Evolutionary conservation across 2,113 vertebrate species (phyloP).

Genomic region (Rutilus rutilus): DNA sequence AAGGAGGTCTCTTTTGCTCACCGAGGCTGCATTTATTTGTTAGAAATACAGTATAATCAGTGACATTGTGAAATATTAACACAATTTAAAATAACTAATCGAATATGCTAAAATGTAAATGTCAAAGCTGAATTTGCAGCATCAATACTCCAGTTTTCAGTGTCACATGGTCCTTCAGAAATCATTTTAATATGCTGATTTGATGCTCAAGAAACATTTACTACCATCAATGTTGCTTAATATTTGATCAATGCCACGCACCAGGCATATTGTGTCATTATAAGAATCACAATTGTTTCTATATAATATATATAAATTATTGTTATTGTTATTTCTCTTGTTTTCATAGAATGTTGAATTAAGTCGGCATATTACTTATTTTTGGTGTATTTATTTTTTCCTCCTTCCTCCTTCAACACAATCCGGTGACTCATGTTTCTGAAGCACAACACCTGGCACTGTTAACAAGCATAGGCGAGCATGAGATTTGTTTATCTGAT

Average conservation of each 20-base stretch:
- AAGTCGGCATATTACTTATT: background rate
- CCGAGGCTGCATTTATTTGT: background rate
- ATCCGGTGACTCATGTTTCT: background rate
- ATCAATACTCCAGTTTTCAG: background rate
- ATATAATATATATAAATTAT: too few relatives aligned
- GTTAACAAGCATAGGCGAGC: background rate
- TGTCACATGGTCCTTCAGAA: background rate
- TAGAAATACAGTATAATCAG: background rate
- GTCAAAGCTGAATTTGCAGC: background rate
- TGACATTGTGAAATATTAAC: background rate
- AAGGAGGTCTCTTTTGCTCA: background rate
- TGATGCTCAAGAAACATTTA: background rate
- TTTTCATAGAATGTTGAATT: background rate
- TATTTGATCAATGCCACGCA: too few relatives aligned
- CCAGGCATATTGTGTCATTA: too few relatives aligned
- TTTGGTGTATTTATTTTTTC: background rate
- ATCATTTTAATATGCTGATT: background rate
- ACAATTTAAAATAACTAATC: background rate
- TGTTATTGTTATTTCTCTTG: background rate
- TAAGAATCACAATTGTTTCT: too few relatives aligned
- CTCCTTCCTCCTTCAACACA: background rate
- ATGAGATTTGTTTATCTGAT: background rate
- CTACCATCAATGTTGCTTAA: background rate
- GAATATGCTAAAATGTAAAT: background rate
- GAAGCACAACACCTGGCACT: background rate